Base-by-base conservation (phyloP, 2,797 vertebrate genomes). In the Orientallactaga sibirica region DNA sequence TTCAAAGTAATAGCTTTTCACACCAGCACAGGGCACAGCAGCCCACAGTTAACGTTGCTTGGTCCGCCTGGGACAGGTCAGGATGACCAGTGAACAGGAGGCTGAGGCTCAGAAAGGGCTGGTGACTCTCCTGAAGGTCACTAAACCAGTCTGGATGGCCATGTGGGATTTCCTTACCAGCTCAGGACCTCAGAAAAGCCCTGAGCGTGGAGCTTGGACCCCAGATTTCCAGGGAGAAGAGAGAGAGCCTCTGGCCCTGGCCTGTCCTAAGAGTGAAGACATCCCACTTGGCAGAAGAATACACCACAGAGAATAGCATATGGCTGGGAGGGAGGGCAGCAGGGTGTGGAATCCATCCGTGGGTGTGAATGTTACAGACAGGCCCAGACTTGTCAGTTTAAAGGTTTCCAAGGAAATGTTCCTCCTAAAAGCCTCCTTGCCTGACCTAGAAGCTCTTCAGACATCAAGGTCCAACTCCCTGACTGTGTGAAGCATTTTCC, bases 341-440 rank as follows among this genome's bases (percentile, higher is more conserved):
- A 48, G 52, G 22, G 41, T 3, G 14, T 41, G 79, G 68, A 87
- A 64, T 11, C 2, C 7, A 74, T 22, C 86, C 22, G 41, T 64
- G 55, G 9, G 4, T 16, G 8, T 61, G 41, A 41, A 43, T 27
- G 7, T 89, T 61, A 76, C 7, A 61, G 10, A n/a, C 7, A 29
- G 48, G 58, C 11, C 77, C 68, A 67, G 16, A n/a, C 71, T 71
- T 79, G 48, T 48, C 75, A 76, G 18, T 82, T 64, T 82, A 90
- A 48, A 91, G 67, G 19, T 84, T 92, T 67, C 77, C 19, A 88
- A 74, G 66, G 73, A 84, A 85, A 79, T 85, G 43, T 6, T 62
- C 14, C 48, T 80, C 41, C 68, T 80, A 55, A 62, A 93, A 80
- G 2, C 48, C 55, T 29, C 18, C 10, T 33, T 55, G 9, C 25